These are phyloP conservation scores for Ascaphus truei DNA, from an alignment of 2,113 vertebrate species.

Conservation along the genomic window DNA sequence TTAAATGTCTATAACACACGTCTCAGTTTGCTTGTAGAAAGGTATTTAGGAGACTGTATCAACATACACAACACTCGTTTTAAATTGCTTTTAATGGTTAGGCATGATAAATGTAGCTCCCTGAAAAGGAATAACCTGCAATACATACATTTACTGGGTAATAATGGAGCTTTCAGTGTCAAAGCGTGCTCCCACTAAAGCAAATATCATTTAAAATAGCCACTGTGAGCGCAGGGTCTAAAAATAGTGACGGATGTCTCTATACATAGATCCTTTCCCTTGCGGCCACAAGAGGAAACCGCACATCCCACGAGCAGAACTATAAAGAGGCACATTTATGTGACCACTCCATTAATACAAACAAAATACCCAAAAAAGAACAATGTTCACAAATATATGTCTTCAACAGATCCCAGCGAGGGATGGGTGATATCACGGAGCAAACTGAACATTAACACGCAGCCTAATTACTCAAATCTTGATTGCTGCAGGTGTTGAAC, in stretches of 20 bases:
- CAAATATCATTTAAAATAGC: neutral
- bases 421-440: neutral
- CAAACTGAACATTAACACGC: neutral
- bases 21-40: neutral
- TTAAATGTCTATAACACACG: neutral
- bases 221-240: neutral
- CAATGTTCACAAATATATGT: neutral
- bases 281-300: conserved; percentile 23
- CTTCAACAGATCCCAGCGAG: neutral
- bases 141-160: neutral
- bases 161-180: neutral
- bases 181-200: neutral
- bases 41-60: neutral
- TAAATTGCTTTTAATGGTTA: neutral
- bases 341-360: neutral
- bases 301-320: neutral
- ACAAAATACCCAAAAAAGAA: neutral
- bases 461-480: no score
- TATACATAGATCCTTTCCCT: neutral
- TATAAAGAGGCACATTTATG: neutral
- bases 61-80: neutral
- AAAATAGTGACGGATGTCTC: neutral
- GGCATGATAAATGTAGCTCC: neutral
- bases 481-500: no score
- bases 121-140: no score